phyloP scores from a whole-genome alignment of 2,888 invertebrate genomes.

The Apantesis nais region DNA sequence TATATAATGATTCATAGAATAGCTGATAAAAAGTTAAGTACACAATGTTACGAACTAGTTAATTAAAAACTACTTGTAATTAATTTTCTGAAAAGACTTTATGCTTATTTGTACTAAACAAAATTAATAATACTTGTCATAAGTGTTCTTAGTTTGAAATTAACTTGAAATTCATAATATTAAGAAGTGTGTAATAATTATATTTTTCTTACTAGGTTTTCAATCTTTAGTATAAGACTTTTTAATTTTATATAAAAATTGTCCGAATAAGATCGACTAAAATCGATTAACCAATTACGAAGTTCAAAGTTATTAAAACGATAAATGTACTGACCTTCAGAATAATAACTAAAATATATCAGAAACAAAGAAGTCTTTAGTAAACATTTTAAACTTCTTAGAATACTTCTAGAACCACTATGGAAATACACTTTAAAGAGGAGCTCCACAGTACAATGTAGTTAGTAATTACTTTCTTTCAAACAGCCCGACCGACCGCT shows the following conservation, averaged over 20 bases:
- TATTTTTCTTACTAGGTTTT: slow-evolving; percentile 23
- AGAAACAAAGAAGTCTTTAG: no score
- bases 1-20: neutral
- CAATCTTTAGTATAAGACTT: slow-evolving; percentile 35
- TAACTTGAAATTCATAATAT: neutral
- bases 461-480: slow-evolving; percentile 10
- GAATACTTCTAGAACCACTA: no score
- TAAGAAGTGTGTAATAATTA: neutral
- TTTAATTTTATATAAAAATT: slow-evolving; percentile 28
- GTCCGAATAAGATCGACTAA: slow-evolving; percentile 18
- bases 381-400: no score
- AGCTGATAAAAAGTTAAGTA: neutral
- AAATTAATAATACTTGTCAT: neutral
- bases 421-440: no score
- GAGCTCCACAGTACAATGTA: neutral
- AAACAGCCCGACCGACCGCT: slow-evolving; percentile 91
- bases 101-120: neutral
- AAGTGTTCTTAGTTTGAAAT: neutral
- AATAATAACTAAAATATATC: no score
- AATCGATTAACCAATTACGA: no score
- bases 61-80: neutral
- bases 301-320: no score
- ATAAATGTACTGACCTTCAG: no score
- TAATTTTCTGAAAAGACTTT: neutral
- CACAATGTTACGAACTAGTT: neutral